phyloP scores from a whole-genome alignment of 37 sponge, comb jelly and placozoan species.

The Aplysina aerophoba region DNA sequence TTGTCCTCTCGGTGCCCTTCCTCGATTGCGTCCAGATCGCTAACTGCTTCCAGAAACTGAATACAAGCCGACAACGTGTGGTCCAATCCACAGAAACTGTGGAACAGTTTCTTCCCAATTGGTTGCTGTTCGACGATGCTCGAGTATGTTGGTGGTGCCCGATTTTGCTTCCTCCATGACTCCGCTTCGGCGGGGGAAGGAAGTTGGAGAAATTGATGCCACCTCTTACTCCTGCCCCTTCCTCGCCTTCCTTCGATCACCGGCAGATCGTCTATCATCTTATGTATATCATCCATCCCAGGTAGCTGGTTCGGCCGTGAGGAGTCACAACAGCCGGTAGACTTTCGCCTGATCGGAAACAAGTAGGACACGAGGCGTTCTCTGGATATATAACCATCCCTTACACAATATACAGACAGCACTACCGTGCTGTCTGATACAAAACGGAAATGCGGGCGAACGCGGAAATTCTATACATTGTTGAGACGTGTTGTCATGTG shows the following conservation, averaged over 20 bases:
- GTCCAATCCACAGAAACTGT: conserved; percentile 69
- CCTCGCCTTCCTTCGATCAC: neutral
- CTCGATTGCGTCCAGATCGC: conserved; percentile 59
- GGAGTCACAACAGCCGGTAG: too few relatives aligned
- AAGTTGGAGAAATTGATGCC: conserved; percentile 85
- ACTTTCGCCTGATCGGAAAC: too few relatives aligned
- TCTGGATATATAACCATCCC: too few relatives aligned
- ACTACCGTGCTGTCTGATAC: too few relatives aligned
- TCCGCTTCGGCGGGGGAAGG: conserved; percentile 66
- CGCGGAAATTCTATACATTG: too few relatives aligned
- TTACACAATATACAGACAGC: too few relatives aligned
- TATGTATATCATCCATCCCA: too few relatives aligned
- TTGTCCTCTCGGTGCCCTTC: conserved; percentile 66
- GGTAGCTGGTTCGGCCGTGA: too few relatives aligned
- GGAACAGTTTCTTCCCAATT: conserved; percentile 85
- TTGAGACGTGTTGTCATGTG: too few relatives aligned
- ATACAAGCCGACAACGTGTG: conserved; percentile 47
- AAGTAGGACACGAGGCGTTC: too few relatives aligned
- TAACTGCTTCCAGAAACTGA: conserved; percentile 68
- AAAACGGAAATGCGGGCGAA: too few relatives aligned
- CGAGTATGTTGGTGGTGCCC: conserved; percentile 68
- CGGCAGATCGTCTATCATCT: too few relatives aligned
- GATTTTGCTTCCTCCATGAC: conserved; percentile 62
- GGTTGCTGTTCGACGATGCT: conserved; percentile 87
- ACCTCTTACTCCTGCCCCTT: conserved; percentile 90